These are phyloP conservation scores for Bimastos eiseni DNA, from an alignment of 2,888 invertebrate species.

Conservation along the genomic window DNA sequence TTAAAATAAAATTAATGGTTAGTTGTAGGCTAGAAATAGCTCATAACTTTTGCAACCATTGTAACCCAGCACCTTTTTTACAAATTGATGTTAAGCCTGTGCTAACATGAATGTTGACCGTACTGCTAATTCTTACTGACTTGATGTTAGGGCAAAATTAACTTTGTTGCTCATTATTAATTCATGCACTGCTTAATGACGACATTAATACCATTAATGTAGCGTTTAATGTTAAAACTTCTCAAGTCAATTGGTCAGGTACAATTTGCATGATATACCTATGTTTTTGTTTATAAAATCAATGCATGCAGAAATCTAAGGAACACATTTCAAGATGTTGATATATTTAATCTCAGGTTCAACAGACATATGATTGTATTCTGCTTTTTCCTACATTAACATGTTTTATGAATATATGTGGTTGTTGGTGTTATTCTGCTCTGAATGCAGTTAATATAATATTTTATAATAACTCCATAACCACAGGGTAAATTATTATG, in stretches of 20 bases:
- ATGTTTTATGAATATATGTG: background rate
- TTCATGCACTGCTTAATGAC: background rate
- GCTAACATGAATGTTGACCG: background rate
- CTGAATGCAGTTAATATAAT: slow-evolving; percentile 2
- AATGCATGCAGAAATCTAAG: too few relatives aligned
- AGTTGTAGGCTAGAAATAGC: too few relatives aligned
- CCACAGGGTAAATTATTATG: background rate
- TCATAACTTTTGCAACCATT: too few relatives aligned
- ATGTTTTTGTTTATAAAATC: background rate
- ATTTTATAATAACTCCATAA: background rate
- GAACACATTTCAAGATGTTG: background rate
- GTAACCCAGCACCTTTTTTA: too few relatives aligned
- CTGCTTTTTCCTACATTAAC: background rate
- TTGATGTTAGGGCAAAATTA: background rate
- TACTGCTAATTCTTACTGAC: background rate
- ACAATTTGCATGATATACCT: background rate
- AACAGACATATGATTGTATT: background rate
- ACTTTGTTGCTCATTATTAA: background rate
- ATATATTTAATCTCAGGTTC: background rate
- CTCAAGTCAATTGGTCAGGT: background rate
- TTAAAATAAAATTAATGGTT: too few relatives aligned
- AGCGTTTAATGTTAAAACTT: too few relatives aligned
- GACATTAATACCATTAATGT: background rate
- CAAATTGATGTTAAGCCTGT: too few relatives aligned
- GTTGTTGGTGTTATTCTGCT: background rate